phyloP scores from a whole-genome alignment of 2,797 vertebrate species.

The Phylloscopus collybita region DNA sequence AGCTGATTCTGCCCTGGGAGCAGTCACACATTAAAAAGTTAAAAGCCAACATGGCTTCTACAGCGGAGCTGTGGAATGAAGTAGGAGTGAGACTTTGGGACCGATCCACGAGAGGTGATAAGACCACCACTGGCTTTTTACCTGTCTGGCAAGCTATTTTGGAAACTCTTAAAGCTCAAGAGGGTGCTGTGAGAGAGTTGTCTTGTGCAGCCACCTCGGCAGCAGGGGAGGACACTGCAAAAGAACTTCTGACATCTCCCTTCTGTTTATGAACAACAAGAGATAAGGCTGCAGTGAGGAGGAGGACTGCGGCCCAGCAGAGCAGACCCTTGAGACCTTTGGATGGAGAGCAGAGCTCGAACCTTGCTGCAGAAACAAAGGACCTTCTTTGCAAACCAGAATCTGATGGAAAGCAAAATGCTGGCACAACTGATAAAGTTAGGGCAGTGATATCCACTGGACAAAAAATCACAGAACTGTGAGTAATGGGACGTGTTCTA shows the following conservation, averaged over 20 bases:
- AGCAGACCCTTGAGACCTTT: neutral
- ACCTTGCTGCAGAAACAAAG: neutral
- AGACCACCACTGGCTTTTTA: neutral
- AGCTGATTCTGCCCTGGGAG: neutral
- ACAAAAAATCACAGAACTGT: neutral
- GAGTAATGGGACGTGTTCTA: neutral
- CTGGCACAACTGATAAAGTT: neutral
- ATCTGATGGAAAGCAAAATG: neutral
- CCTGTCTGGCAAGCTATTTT: neutral
- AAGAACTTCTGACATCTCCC: neutral
- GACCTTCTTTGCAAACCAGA: neutral
- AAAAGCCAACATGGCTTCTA: neutral
- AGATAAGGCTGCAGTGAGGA: neutral
- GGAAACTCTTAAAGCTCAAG: neutral
- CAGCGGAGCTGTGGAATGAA: neutral
- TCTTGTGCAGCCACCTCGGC: neutral
- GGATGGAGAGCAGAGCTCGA: neutral
- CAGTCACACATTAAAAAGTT: neutral
- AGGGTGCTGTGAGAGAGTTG: neutral
- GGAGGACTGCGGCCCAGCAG: neutral
- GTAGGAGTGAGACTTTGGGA: neutral
- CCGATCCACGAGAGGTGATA: neutral
- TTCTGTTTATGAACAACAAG: neutral
- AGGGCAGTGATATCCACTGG: neutral
- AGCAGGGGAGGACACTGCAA: neutral